A percentile compares a stretch with the other conserved stretches of the same genome.
Evolutionary conservation across 2,797 vertebrate genomes (phyloP).

Genomic region (Poecile montanus): DNA sequence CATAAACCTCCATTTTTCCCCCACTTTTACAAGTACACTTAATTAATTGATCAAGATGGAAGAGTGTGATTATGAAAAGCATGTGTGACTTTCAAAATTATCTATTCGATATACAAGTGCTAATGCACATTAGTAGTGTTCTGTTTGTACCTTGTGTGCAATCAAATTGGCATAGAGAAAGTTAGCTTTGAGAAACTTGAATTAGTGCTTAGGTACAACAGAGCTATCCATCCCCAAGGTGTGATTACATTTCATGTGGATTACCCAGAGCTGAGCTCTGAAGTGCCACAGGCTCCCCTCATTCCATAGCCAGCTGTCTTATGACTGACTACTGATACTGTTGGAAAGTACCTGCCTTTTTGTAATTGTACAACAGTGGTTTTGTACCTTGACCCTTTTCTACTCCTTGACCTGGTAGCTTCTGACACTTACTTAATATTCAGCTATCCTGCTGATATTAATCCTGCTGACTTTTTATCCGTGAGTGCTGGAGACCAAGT

Average conservation of each 20-base stretch:
- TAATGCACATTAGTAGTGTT: background rate
- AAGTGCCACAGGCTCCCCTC: background rate
- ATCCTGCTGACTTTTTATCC: background rate
- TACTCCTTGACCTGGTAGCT: background rate
- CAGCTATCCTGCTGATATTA: background rate
- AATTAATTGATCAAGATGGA: background rate
- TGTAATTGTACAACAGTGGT: background rate
- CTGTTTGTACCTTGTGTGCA: background rate
- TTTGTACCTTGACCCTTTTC: background rate
- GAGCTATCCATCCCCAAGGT: background rate
- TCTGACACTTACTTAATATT: background rate
- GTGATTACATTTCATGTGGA: rapidly evolving
- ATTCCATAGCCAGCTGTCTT: background rate
- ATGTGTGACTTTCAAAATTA: background rate
- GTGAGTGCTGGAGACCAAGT: background rate
- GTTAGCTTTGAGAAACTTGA: background rate
- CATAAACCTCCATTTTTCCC: background rate
- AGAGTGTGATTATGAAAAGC: background rate
- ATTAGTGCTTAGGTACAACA: background rate
- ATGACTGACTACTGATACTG: background rate
- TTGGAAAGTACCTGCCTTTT: background rate
- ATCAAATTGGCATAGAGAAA: background rate
- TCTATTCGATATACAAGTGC: background rate
- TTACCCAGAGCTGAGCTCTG: background rate
- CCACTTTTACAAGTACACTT: background rate